Evolutionary conservation across 2,888 invertebrate genomes (phyloP).

Genomic region (Cecidostiba fungosa): DNA sequence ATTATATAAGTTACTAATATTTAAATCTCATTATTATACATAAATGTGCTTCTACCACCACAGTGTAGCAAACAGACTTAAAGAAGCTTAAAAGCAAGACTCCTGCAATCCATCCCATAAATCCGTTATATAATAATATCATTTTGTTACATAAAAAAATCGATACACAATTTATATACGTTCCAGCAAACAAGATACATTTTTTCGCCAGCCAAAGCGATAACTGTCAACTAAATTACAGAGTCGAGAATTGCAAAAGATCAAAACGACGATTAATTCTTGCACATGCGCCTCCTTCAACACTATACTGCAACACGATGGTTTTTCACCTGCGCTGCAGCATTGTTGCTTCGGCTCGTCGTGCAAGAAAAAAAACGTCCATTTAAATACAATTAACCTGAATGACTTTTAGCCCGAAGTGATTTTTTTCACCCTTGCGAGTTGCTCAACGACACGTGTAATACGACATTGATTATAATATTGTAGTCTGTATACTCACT

Average conservation of each 20-base stretch:
- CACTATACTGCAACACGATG: not conserved
- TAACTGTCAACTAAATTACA: not conserved
- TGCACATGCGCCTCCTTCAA: not conserved
- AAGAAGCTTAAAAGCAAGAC: too few species aligned
- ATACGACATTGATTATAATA: slow-evolving; percentile 6
- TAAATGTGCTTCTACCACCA: too few species aligned
- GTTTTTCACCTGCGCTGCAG: not conserved
- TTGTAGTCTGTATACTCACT: slow-evolving; percentile 71
- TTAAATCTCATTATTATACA: too few species aligned
- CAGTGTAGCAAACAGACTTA: too few species aligned
- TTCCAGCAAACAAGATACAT: too few species aligned
- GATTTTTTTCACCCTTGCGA: not conserved
- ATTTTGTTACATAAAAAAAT: too few species aligned
- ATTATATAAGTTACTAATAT: too few species aligned
- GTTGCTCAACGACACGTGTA: not conserved
- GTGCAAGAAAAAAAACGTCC: not conserved
- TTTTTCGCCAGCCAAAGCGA: too few species aligned
- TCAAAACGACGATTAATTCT: not conserved
- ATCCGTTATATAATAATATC: too few species aligned
- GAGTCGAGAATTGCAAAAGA: not conserved
- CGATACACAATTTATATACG: too few species aligned
- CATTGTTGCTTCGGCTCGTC: not conserved
- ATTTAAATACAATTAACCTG: slow-evolving; percentile 34
- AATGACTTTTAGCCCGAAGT: not conserved
- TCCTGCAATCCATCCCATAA: too few species aligned